Conservation (phyloP, 2,888 invertebrate genomes). For the Himalopsyche kuldschensis region DNA sequence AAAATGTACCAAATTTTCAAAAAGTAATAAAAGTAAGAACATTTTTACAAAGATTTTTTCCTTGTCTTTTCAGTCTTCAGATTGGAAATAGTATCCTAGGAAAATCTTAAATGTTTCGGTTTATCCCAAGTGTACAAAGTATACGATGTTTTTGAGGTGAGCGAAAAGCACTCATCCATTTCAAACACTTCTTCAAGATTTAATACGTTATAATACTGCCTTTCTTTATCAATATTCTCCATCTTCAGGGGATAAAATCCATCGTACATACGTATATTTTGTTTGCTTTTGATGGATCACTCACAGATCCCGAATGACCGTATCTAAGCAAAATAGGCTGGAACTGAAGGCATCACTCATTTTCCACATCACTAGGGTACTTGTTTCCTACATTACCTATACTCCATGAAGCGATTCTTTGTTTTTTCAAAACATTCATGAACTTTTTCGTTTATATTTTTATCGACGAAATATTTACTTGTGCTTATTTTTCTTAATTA, state of each 20-base stretch:
- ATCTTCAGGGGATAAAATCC: constrained; percentile 24
- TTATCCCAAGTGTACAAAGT: not conserved
- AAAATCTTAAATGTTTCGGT: not conserved
- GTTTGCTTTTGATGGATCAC: constrained; percentile 24
- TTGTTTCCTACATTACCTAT: not conserved
- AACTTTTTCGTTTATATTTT: not conserved
- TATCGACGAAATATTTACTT: not conserved
- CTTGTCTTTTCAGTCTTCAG: too few relatives aligned
- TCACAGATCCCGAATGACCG: constrained; percentile 7
- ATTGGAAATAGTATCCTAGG: not conserved
- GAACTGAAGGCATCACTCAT: constrained; percentile 2
- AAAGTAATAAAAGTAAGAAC: too few relatives aligned
- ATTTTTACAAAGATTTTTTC: too few relatives aligned
- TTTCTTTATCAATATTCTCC: constrained; percentile 32
- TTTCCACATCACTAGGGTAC: not conserved
- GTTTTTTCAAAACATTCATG: not conserved
- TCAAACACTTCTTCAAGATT: not conserved
- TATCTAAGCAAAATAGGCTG: constrained; percentile 7
- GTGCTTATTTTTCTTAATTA: too few relatives aligned
- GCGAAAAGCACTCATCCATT: not conserved
- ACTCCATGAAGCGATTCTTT: not conserved
- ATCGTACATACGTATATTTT: constrained; percentile 15
- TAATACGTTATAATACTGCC: not conserved
- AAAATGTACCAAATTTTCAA: too few relatives aligned
- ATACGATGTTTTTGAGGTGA: not conserved